These are phyloP conservation scores for Tetramorium simillimum DNA, from an alignment of 1,140 invertebrate species.

Conservation along the genomic window DNA sequence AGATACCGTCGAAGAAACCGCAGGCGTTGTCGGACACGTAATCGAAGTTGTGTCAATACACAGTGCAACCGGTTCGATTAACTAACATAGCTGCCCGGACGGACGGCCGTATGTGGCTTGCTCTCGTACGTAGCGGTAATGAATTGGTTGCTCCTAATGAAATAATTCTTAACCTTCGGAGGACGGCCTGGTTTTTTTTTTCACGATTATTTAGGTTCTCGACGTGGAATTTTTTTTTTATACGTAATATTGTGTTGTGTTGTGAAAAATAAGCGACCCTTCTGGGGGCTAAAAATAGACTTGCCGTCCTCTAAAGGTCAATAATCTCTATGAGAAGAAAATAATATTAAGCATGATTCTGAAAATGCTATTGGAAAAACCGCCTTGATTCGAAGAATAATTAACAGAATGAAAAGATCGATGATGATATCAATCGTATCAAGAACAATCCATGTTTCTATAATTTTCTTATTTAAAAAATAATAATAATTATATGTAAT, in stretches of 20 bases:
- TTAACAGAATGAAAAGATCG: not conserved
- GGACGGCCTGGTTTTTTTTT: too few relatives aligned
- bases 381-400: not conserved
- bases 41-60: slow-evolving; percentile 7
- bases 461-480: not conserved
- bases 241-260: too few relatives aligned
- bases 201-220: too few relatives aligned
- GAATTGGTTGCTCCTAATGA: not conserved
- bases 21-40: slow-evolving; percentile 13
- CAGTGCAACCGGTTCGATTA: not conserved
- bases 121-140: not conserved
- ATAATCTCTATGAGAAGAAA: not conserved
- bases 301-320: too few relatives aligned
- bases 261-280: too few relatives aligned
- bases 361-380: not conserved
- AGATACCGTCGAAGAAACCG: slow-evolving; percentile 13
- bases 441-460: not conserved
- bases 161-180: not conserved
- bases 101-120: not conserved
- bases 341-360: not conserved
- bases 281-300: too few relatives aligned
- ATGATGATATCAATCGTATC: not conserved
- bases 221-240: too few relatives aligned
- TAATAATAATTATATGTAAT: too few relatives aligned
- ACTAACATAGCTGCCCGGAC: not conserved